Percentiles rank a stretch among this genome's conserved stretches.
Conservation (phyloP, 2,888 invertebrate species). For the Tipula unca region DNA sequence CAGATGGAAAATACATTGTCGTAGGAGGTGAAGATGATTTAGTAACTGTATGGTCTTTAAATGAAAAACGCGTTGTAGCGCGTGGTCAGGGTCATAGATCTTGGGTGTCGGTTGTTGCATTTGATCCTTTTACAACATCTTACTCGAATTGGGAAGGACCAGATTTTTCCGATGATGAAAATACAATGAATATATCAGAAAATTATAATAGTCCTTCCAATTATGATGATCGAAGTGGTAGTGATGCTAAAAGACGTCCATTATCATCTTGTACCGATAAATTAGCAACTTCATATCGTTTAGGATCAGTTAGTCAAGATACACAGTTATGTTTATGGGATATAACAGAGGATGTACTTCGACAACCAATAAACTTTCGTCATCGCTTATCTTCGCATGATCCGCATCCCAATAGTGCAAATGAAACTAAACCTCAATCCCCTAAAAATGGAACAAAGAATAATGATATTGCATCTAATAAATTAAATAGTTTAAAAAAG, state of each 20-base stretch:
- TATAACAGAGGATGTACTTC: constrained; percentile 87
- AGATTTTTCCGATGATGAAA: constrained; percentile 52
- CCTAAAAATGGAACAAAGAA: constrained; percentile 35
- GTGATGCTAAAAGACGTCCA: constrained; percentile 28
- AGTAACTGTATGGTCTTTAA: constrained; percentile 93
- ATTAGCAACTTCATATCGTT: constrained; percentile 61
- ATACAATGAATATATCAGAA: constrained; percentile 33
- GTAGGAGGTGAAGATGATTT: constrained; percentile 98
- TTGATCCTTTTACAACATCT: constrained; percentile 77
- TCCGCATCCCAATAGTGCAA: constrained; percentile 23
- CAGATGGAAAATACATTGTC: constrained; percentile 89
- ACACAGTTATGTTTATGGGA: constrained; percentile 98
- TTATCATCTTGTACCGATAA: constrained; percentile 33
- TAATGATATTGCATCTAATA: constrained; percentile 34
- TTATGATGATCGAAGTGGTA: constrained; percentile 33
- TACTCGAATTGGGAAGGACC: constrained; percentile 53
- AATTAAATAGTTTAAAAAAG: constrained; percentile 34
- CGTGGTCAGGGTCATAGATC: constrained; percentile 95
- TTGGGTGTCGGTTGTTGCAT: constrained; percentile 96
- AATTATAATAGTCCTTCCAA: constrained; percentile 29
- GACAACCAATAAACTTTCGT: constrained; percentile 49
- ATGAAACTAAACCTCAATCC: constrained; percentile 24
- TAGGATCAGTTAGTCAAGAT: constrained; percentile 96
- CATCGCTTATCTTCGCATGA: constrained; percentile 27
- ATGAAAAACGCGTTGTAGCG: constrained; percentile 89